These are phyloP conservation scores for Lepidocyrtinus sp. DNA, from an alignment of 2,888 invertebrate genomes.

Conservation along the genomic window DNA sequence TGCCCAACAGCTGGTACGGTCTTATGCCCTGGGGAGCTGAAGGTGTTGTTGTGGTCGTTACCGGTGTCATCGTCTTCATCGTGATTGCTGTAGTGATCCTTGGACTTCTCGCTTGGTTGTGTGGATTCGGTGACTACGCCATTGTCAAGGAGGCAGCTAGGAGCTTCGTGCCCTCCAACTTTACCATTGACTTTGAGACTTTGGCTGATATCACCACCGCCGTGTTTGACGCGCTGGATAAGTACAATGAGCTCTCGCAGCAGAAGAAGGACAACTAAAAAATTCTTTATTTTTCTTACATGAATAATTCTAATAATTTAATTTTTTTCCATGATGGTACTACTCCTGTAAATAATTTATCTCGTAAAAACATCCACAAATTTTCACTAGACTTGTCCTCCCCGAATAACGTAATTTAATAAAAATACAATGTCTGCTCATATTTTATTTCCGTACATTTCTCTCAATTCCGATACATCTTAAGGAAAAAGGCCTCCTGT, in stretches of 20 bases:
- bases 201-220: slow-evolving; percentile 62
- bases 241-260: slow-evolving; percentile 64
- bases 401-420: too few species aligned
- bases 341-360: not conserved
- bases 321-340: not conserved
- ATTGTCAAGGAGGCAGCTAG: slow-evolving; percentile 68
- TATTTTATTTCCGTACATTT: too few species aligned
- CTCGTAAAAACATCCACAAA: too few species aligned
- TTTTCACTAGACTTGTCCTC: too few species aligned
- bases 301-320: not conserved
- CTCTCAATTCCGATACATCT: too few species aligned
- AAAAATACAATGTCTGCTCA: too few species aligned
- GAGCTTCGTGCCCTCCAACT: slow-evolving; percentile 58
- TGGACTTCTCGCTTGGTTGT: slow-evolving; percentile 68
- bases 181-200: slow-evolving; percentile 59
- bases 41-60: slow-evolving; percentile 69
- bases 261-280: slow-evolving; percentile 30
- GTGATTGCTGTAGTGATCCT: slow-evolving; percentile 67
- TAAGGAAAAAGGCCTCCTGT: too few species aligned
- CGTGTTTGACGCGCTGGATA: slow-evolving; percentile 68
- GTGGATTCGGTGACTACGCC: slow-evolving; percentile 68
- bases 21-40: slow-evolving; percentile 70
- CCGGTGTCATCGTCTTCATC: slow-evolving; percentile 68
- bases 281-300: not conserved
- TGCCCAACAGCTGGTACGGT: slow-evolving; percentile 70